Evolutionary conservation across 2,888 invertebrate species (phyloP).

Genomic region (Sicus ferrugineus): DNA sequence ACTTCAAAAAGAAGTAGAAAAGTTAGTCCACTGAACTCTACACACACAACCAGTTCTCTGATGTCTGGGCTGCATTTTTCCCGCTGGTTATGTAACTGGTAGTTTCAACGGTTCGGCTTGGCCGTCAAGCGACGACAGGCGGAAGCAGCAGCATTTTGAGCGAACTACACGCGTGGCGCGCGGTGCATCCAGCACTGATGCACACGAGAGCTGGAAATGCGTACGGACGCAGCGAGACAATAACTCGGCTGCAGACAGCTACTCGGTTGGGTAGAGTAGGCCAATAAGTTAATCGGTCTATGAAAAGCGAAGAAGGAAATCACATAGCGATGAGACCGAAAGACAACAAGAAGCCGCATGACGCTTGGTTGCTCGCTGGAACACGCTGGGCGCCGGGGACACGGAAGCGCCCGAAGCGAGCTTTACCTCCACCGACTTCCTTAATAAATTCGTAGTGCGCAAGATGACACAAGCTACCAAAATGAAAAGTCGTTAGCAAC

Average conservation of each 20-base stretch:
- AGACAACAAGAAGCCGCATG: too few relatives aligned
- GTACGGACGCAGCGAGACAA: too few relatives aligned
- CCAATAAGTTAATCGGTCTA: slow-evolving; percentile 54
- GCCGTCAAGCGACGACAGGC: background rate
- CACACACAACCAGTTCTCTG: too few relatives aligned
- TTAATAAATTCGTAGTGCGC: background rate
- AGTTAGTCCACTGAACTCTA: too few relatives aligned
- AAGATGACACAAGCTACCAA: too few relatives aligned
- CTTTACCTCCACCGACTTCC: background rate
- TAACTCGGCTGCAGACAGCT: background rate
- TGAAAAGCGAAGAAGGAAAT: too few relatives aligned
- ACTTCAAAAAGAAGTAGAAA: too few relatives aligned
- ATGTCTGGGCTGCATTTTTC: background rate
- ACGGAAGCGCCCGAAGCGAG: background rate
- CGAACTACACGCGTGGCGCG: background rate
- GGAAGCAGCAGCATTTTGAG: slow-evolving; percentile 19
- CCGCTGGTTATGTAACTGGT: background rate
- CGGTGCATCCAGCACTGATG: too few relatives aligned
- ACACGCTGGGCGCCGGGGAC: too few relatives aligned
- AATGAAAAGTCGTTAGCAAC: slow-evolving; percentile 18
- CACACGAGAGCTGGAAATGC: background rate
- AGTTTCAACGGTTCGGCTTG: background rate
- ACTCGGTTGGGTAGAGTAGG: slow-evolving; percentile 50
- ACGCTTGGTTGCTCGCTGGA: too few relatives aligned
- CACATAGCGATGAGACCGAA: too few relatives aligned